Conservation (phyloP, 1,140 invertebrate species). For the Idris sp. region DNA sequence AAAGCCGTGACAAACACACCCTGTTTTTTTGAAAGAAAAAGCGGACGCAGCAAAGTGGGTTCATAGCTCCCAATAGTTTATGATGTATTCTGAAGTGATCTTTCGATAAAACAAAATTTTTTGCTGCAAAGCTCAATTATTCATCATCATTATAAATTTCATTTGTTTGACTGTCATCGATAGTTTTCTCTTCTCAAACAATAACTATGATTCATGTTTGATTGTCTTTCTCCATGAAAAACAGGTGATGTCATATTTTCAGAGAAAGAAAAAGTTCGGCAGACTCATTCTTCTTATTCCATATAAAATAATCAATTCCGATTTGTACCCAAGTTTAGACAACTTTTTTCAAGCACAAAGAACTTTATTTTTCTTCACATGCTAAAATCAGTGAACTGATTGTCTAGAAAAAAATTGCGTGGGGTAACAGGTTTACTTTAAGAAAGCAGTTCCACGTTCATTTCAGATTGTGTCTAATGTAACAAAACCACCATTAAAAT, state of each 20-base stretch:
- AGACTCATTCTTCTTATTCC: background rate
- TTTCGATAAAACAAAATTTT: no score
- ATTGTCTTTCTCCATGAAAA: background rate
- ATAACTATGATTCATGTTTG: no score
- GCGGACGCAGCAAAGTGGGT: constrained; percentile 37
- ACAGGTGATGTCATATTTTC: background rate
- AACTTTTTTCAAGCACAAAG: constrained; percentile 13
- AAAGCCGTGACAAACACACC: constrained; percentile 45
- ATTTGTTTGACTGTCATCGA: no score
- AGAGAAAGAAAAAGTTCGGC: background rate
- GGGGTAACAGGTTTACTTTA: constrained; percentile 46
- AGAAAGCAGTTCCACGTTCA: background rate
- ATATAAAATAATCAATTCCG: background rate
- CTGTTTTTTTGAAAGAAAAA: constrained; percentile 45
- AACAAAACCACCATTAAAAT: constrained; percentile 2
- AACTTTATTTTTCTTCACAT: constrained; percentile 13
- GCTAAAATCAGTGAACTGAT: constrained; percentile 13
- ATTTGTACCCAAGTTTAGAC: background rate
- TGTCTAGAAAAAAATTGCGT: constrained; percentile 17
- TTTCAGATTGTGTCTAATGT: constrained; percentile 1
- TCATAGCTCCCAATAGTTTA: constrained; percentile 46
- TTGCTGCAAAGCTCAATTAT: constrained; percentile 32
- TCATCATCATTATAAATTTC: no score
- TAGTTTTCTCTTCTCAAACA: no score
- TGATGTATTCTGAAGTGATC: constrained; percentile 21